Percentiles rank a stretch among this genome's conserved stretches.
phyloP scores from a whole-genome alignment of 2,888 invertebrate species.

The Salticus scenicus region DNA sequence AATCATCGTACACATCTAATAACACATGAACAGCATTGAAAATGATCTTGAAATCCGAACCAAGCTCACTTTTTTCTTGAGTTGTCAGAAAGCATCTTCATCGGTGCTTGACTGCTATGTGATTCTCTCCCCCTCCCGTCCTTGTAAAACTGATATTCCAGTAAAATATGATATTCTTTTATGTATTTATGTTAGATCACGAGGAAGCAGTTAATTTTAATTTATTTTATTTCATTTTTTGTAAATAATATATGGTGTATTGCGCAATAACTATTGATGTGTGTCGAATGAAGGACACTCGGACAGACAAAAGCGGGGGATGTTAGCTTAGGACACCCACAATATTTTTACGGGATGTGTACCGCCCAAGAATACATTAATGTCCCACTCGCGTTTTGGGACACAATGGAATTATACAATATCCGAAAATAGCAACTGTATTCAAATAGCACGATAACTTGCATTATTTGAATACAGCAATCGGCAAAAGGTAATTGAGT shows the following conservation, averaged over 20 bases:
- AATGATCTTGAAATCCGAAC: no score
- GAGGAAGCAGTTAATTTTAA: no score
- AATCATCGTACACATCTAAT: no score
- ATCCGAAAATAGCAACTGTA: slow-evolving; percentile 22
- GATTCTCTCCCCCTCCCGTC: not conserved
- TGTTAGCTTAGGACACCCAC: slow-evolving; percentile 40
- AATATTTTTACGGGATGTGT: slow-evolving; percentile 17
- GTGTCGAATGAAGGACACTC: slow-evolving; percentile 41
- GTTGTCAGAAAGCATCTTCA: no score
- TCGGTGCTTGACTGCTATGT: no score
- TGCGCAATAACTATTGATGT: slow-evolving; percentile 23
- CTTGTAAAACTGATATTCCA: not conserved
- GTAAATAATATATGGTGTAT: not conserved
- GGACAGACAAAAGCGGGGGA: slow-evolving; percentile 41
- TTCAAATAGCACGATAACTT: not conserved
- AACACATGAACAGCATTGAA: no score
- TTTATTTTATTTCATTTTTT: not conserved
- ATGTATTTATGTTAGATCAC: not conserved
- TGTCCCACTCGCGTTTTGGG: slow-evolving; percentile 18
- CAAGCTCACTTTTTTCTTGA: no score
- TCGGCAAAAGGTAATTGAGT: not conserved
- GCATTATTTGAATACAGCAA: not conserved
- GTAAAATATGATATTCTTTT: not conserved
- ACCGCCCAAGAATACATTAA: slow-evolving; percentile 37
- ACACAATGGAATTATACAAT: slow-evolving; percentile 37